Base-by-base conservation (phyloP, 2,888 invertebrate species). In the Andrena marginata region DNA sequence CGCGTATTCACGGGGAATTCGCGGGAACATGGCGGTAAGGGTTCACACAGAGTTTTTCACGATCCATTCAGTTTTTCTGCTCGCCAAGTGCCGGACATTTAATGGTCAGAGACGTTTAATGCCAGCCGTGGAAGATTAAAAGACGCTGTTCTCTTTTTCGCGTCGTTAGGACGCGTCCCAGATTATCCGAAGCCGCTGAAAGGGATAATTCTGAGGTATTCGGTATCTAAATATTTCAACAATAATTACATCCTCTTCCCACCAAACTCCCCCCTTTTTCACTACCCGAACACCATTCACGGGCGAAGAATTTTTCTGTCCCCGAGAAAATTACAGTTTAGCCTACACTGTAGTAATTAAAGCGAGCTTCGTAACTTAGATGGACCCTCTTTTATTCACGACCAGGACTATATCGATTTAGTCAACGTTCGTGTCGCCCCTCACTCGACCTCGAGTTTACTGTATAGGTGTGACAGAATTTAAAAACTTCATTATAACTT, bases 401-500 rank as follows among this genome's bases (percentile, higher is more conserved):
- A 49, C 16, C 23, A n/a, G 42, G 35, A 33, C n/a, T 59, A 65
- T 29, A 60, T 76, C 69, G 70, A 76, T 65, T 76, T 70, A 69
- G 75, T 64, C 35, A 78, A 74, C 62, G 51, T 59, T n/a, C 69
- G n/a, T 6, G 20, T 0, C 23, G 29, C 31, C 23, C 31, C 6
- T n/a, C 23, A 20, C 31, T 26, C n/a, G 42, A n/a, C 8, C 20
- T 8, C 8, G 4, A 35, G 68, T 48, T 68, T 70, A 65, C 65
- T 70, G 64, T 51, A 49, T 49, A 59, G 56, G 65, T 76, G 70
- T 70, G 76, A 79, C 35, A 35, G 48, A 79, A 79, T 79, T 79
- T 70, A 60, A 79, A 70, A 76, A 79, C 65, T 76, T 70, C 60
- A 51, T 76, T 70, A 70, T 51, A 70, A 79, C 63, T 79, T 76